A percentile compares a stretch with the other conserved stretches of the same genome.
Conservation (phyloP, 2,797 vertebrate genomes). For the Ptychobarbus kaznakovi region DNA sequence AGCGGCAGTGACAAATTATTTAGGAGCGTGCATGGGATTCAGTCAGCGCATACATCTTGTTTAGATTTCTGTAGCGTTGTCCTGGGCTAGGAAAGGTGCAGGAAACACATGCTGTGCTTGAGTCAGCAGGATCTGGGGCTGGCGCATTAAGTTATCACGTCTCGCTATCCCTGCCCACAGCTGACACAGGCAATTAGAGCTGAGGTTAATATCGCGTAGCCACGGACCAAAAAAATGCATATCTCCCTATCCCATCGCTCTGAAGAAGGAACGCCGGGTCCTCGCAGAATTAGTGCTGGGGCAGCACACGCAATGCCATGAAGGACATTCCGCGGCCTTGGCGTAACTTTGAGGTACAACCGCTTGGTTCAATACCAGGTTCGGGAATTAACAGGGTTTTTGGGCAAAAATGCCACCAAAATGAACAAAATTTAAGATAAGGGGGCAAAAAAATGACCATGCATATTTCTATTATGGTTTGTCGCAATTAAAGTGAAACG, state of each 20-base stretch:
- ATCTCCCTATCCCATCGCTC: slow-evolving; percentile 27
- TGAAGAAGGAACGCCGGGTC: slow-evolving; percentile 28
- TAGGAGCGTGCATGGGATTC: background rate
- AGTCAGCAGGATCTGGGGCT: slow-evolving; percentile 56
- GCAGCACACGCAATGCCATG: slow-evolving; percentile 29
- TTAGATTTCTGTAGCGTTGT: slow-evolving; percentile 37
- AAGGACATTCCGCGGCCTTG: slow-evolving; percentile 11
- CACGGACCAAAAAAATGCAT: slow-evolving; percentile 32
- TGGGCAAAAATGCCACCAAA: background rate
- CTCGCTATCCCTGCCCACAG: slow-evolving; percentile 44
- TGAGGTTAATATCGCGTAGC: slow-evolving; percentile 50
- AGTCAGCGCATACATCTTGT: slow-evolving; percentile 30
- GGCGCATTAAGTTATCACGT: slow-evolving; percentile 59
- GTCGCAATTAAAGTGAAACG: background rate
- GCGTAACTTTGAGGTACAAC: slow-evolving; percentile 42
- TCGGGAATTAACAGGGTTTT: background rate
- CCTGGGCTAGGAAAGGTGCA: slow-evolving; percentile 13
- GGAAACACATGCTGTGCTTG: slow-evolving; percentile 43
- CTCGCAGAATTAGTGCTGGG: slow-evolving; percentile 43
- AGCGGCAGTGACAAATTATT: slow-evolving; percentile 38
- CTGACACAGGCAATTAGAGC: slow-evolving; percentile 58
- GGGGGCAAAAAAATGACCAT: background rate
- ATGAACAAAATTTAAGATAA: background rate
- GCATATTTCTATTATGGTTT: background rate
- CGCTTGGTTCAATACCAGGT: background rate